Percentiles rank a stretch among this genome's conserved stretches.
Conservation (phyloP, 1,140 invertebrate species). For the Octopus bimaculoides region DNA sequence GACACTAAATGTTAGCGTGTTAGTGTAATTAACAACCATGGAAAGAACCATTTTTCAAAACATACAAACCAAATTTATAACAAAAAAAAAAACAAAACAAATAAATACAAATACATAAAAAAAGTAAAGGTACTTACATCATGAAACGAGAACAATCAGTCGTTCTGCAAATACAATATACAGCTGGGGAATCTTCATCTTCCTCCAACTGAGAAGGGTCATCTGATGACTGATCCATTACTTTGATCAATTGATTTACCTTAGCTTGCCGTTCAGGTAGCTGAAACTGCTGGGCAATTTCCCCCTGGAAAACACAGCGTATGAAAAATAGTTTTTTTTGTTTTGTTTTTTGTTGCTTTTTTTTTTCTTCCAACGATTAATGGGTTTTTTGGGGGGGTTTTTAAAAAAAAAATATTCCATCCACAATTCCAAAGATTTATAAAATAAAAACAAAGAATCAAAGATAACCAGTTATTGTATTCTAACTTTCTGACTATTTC, state of each 20-base stretch:
- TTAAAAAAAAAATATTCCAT: no score
- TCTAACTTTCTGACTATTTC: no score
- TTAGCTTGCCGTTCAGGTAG: constrained; percentile 87
- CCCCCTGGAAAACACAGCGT: constrained; percentile 66
- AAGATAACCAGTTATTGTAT: no score
- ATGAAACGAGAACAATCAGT: constrained; percentile 92
- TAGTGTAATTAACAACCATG: not conserved
- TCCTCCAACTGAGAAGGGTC: constrained; percentile 11
- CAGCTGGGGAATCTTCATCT: not conserved
- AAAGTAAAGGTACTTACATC: constrained; percentile 71
- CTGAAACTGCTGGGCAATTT: constrained; percentile 86
- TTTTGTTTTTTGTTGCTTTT: no score
- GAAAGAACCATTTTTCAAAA: not conserved
- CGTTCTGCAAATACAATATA: constrained; percentile 92
- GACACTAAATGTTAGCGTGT: not conserved
- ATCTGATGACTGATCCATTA: constrained; percentile 61
- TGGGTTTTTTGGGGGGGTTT: no score
- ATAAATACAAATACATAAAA: no score
- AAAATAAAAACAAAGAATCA: no score
- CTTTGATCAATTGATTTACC: constrained; percentile 74
- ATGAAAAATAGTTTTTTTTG: no score
- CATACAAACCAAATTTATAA: not conserved
- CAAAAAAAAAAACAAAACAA: not conserved
- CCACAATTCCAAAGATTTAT: no score
- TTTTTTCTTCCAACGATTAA: no score